Conservation (phyloP, 2,888 invertebrate species). For the Rhogogaster chlorosoma region DNA sequence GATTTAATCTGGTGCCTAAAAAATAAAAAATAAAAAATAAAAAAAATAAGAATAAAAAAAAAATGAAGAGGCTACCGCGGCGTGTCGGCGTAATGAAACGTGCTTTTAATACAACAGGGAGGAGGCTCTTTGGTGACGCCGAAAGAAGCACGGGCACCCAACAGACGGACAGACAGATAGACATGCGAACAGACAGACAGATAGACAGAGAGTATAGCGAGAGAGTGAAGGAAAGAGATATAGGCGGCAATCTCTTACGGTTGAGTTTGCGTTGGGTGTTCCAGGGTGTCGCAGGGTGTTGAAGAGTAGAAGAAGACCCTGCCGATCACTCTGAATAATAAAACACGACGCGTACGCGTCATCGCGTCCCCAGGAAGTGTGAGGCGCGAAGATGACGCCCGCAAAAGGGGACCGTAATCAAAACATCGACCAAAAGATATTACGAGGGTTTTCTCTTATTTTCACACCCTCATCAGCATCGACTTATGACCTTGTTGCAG, state of each 20-base stretch:
- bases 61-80: conserved; percentile 38
- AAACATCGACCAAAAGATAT: conserved; percentile 45
- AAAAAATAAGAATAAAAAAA: not conserved
- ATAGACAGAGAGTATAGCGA: not conserved
- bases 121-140: conserved; percentile 31
- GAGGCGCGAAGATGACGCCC: conserved; percentile 44
- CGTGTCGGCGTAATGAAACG: conserved; percentile 46
- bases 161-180: not conserved
- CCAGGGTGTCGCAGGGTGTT: not conserved
- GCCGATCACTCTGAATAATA: conserved; percentile 74
- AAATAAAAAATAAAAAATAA: not conserved
- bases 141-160: conserved; percentile 23
- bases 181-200: not conserved
- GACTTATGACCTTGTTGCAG: not conserved
- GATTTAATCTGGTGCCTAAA: conserved; percentile 29
- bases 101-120: conserved; percentile 42
- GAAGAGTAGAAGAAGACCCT: not conserved
- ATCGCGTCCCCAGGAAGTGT: conserved; percentile 46
- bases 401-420: conserved; percentile 49
- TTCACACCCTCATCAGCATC: not conserved
- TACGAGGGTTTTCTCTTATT: not conserved
- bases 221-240: not conserved
- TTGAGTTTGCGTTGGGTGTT: conserved; percentile 33
- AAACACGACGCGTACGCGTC: conserved; percentile 46
- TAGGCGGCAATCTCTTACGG: conserved; percentile 48